Conservation (phyloP, 2,113 vertebrate genomes). For the Catharus fuscescens region DNA sequence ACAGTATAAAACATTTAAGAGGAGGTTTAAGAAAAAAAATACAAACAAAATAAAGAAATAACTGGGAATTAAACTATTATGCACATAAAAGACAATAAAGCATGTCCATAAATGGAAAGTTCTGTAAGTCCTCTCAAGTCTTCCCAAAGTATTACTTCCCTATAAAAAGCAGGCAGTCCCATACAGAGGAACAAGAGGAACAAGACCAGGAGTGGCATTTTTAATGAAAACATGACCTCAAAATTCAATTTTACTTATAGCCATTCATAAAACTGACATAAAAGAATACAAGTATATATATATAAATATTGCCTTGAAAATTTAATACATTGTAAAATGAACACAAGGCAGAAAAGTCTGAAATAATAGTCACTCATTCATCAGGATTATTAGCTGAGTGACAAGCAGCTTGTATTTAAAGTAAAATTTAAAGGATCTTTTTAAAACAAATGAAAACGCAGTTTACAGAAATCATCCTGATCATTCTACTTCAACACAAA, state of each 20-base stretch:
- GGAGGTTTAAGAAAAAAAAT: background rate
- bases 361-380: background rate
- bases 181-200: background rate
- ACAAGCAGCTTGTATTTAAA: slow-evolving; percentile 12
- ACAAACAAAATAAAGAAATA: background rate
- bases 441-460: background rate
- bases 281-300: background rate
- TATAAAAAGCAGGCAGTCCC: background rate
- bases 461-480: background rate
- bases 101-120: background rate
- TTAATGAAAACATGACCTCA: background rate
- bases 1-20: background rate
- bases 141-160: background rate
- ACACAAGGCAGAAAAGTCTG: background rate
- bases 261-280: background rate
- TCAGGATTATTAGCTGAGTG: background rate
- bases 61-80: background rate
- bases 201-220: background rate
- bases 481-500: background rate
- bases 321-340: background rate
- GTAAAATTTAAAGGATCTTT: background rate
- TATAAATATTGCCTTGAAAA: background rate
- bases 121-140: background rate
- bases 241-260: background rate
- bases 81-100: background rate